Percentiles rank a stretch among this genome's conserved stretches.
Evolutionary conservation across 2,113 vertebrate species (phyloP).

Genomic region (Sterrhoptilus dennistouni): DNA sequence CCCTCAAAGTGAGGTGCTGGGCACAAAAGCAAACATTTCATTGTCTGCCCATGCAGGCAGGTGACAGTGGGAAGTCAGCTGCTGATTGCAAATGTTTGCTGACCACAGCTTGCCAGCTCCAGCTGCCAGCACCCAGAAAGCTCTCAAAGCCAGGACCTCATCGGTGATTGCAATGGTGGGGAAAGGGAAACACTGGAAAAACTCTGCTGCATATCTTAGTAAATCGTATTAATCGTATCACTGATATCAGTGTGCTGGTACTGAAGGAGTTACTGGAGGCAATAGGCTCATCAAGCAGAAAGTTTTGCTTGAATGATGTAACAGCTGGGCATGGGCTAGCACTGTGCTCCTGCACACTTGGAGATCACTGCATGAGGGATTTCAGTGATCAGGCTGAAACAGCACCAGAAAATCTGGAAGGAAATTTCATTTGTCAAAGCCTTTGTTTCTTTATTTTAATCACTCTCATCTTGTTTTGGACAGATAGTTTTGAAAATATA

Average conservation of each 20-base stretch:
- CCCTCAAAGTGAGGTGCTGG: background rate
- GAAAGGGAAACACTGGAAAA: background rate
- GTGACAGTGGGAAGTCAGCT: background rate
- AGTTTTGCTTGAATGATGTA: background rate
- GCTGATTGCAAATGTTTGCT: background rate
- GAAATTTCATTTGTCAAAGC: background rate
- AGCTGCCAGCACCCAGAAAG: background rate
- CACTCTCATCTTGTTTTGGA: background rate
- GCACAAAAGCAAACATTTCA: background rate
- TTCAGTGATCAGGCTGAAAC: background rate
- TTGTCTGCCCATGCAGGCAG: background rate
- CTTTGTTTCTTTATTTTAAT: background rate
- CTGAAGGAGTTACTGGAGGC: background rate
- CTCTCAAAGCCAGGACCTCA: background rate
- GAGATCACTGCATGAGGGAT: background rate
- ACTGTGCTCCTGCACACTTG: accelerated
- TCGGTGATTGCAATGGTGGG: background rate
- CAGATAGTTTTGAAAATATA: background rate
- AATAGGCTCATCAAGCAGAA: background rate
- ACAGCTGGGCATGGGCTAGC: background rate
- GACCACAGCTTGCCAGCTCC: background rate
- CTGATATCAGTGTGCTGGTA: background rate
- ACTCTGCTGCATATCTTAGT: background rate
- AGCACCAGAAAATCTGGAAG: background rate
- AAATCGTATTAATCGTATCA: background rate